A percentile compares a stretch with the other conserved stretches of the same genome.
Evolutionary conservation across 2,797 vertebrate species (phyloP).

Genomic region (Coendou prehensilis): DNA sequence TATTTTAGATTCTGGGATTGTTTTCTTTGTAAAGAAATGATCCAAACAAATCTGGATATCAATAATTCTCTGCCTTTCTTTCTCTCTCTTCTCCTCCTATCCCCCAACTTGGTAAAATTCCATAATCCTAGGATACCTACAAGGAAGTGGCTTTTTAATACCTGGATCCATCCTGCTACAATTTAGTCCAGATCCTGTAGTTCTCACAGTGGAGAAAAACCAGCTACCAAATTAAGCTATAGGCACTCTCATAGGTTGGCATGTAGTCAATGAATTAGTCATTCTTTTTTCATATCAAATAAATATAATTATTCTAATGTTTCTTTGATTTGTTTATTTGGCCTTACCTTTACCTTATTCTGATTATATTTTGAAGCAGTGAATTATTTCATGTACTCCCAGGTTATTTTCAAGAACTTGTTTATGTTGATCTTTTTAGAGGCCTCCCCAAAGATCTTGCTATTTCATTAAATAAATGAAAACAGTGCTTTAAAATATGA

Average conservation of each 20-base stretch:
- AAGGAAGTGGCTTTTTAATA: not conserved
- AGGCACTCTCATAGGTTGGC: not conserved
- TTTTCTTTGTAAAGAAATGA: not conserved
- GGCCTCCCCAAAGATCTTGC: not conserved
- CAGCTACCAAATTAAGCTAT: not conserved
- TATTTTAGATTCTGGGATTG: not conserved
- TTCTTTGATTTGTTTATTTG: conserved; percentile 12
- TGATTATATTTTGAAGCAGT: not conserved
- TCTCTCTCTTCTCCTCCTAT: not conserved
- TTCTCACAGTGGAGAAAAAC: not conserved
- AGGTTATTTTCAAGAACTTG: not conserved
- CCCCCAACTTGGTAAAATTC: not conserved
- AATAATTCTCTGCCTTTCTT: not conserved
- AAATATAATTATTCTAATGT: not conserved
- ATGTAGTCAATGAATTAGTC: not conserved
- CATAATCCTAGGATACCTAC: not conserved
- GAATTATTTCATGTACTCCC: conserved; percentile 24
- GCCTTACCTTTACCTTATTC: not conserved
- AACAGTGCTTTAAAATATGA: not conserved
- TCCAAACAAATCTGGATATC: not conserved
- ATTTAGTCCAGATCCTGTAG: not conserved
- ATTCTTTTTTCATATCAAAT: not conserved
- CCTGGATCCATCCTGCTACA: not conserved
- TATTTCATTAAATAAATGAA: conserved; percentile 10
- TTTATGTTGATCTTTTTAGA: conserved; percentile 32